Conservation (phyloP, 2,888 invertebrate genomes). For the Phalera bucephala region DNA sequence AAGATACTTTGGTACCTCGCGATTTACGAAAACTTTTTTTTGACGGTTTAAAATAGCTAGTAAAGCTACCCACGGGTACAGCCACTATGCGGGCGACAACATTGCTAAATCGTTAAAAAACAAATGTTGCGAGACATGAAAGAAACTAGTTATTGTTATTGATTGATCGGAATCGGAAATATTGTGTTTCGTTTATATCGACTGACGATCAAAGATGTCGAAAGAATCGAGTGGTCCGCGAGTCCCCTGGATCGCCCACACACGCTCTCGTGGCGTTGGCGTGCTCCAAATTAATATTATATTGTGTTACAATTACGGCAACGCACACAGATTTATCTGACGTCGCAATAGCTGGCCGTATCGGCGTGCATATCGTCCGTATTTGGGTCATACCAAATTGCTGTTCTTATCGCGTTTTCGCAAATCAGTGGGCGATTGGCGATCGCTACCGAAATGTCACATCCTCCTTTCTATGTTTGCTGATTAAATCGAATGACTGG, state of each 20-base stretch:
- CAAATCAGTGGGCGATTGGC: constrained; percentile 40
- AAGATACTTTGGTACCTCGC: constrained; percentile 44
- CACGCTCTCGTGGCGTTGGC: constrained; percentile 49
- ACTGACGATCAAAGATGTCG: constrained; percentile 38
- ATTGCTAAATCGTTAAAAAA: constrained; percentile 13
- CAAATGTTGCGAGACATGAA: constrained; percentile 3
- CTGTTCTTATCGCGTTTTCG: constrained; percentile 49
- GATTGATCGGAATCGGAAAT: neutral
- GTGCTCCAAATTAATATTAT: constrained; percentile 61
- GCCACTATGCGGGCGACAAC: constrained; percentile 9
- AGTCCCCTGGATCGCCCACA: constrained; percentile 43
- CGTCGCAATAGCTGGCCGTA: constrained; percentile 42
- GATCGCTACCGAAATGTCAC: constrained; percentile 23
- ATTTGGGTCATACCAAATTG: constrained; percentile 57
- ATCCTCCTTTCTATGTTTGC: constrained; percentile 18
- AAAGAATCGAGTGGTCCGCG: constrained; percentile 36
- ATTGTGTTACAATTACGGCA: constrained; percentile 62
- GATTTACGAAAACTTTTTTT: constrained; percentile 44
- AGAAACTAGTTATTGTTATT: neutral
- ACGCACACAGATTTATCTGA: constrained; percentile 47
- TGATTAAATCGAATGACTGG: constrained; percentile 6
- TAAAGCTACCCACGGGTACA: constrained; percentile 24
- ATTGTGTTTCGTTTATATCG: constrained; percentile 34
- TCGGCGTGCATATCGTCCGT: constrained; percentile 40
- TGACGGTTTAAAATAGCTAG: constrained; percentile 33